Evolutionary conservation across 1,140 invertebrate species (phyloP), one percentile per base, ranked within the genome.

Genomic region (Lamellibrachia luymesi): DNA sequence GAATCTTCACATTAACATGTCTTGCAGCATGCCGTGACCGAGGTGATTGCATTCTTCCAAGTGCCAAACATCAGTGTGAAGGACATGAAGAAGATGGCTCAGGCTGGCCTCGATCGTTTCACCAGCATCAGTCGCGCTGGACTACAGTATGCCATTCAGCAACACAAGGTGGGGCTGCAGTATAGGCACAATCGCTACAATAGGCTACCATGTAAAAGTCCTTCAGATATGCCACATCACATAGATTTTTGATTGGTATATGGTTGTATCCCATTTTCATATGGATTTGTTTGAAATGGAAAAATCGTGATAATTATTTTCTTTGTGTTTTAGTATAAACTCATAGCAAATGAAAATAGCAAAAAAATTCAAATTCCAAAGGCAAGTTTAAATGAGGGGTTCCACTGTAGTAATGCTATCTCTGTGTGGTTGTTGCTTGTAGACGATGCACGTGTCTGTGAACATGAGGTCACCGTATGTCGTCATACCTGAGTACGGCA

Each of bases 401-500:
- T 38, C 52, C 52, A 56, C 52, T 80, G 64, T 17, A 80, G 25
- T 80, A 80, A 22, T 80, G 17, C 64, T 80, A 22, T 80, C 52
- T 56, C 8, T 80, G 64, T 80, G 4, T 80, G 64, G 64, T 10
- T 22, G 0, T 80, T 80, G 64, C 8, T 93, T 94, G 50, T 94
- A 96, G 95, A 96, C 95, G 38, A 97, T 98, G 94, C 97, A 98
- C 94, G 94, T 98, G 2, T 98, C 97, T 95, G 96, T 98, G 80
- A 97, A 98, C 94, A 96, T 98, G 51, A 98, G 98, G 95, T 97
- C 98, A 64, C 98, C 98, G 0, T 98, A 98, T 94, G 96, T 98
- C 90, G 97, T 98, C 2, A 96, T 98, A 94, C 98, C 98, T 4
- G 98, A 98, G 96, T 97, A 97, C 95, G 98, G 98, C 89, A 97